Evolutionary conservation across 64 coral and sea anemone species (phyloP).

Genomic region (Pachyseris speciosa): DNA sequence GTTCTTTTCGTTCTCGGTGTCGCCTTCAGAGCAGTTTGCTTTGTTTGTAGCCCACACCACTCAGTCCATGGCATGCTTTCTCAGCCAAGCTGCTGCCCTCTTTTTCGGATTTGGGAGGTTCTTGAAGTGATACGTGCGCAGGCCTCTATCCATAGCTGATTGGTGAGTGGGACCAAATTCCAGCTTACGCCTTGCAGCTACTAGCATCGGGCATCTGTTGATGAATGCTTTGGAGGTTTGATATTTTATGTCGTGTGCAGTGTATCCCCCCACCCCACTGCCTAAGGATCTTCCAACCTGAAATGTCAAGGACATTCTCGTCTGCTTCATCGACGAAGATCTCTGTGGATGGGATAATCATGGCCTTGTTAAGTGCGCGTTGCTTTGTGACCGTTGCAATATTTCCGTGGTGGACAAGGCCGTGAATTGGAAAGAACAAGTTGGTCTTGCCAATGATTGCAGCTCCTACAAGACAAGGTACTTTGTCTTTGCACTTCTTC

Average conservation of each 20-base stretch:
- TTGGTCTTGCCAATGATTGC: slow-evolving; percentile 29
- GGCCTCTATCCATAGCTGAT: slow-evolving; percentile 9
- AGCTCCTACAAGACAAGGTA: slow-evolving; percentile 2
- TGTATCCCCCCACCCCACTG: slow-evolving; percentile 52
- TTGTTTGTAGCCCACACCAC: slow-evolving; percentile 36
- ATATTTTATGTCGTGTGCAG: slow-evolving; percentile 26
- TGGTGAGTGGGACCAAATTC: slow-evolving; percentile 18
- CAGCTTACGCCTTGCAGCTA: slow-evolving; percentile 3
- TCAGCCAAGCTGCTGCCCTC: slow-evolving; percentile 42
- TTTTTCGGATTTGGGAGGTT: slow-evolving; percentile 31
- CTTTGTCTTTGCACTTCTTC: slow-evolving; percentile 3
- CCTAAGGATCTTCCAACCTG: slow-evolving; percentile 14
- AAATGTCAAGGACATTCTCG: background rate
- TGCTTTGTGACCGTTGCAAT: slow-evolving; percentile 50
- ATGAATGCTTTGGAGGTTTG: slow-evolving; percentile 34
- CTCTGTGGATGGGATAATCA: slow-evolving; percentile 9
- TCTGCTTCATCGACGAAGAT: background rate
- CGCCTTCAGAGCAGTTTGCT: slow-evolving; percentile 28
- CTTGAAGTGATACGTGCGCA: slow-evolving; percentile 17
- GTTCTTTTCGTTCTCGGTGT: background rate
- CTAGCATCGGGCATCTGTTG: slow-evolving; percentile 53
- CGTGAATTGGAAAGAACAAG: slow-evolving; percentile 21
- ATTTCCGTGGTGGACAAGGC: background rate
- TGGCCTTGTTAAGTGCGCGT: slow-evolving; percentile 36
- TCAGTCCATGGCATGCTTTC: slow-evolving; percentile 52